Evolutionary conservation across 2,113 vertebrate genomes (phyloP), one percentile per base, ranked within the genome.

Genomic region (Tangachromis dhanisi): DNA sequence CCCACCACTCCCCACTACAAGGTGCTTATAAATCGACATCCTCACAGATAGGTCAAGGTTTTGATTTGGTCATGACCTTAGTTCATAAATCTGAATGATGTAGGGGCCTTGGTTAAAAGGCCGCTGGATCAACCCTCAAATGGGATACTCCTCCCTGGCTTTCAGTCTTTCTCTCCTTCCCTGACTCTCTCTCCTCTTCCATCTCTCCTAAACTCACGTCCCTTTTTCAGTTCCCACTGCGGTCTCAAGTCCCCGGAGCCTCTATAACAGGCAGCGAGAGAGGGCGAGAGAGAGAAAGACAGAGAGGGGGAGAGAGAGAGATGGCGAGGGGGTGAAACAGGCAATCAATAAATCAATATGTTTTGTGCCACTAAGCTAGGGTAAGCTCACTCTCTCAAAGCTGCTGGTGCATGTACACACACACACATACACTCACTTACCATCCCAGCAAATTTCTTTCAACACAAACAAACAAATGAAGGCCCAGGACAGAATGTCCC

Each of bases 261-360:
- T 86, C 54, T 55, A 84, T 91, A 94, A 91, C 90, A 92, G 90
- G 91, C 85, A 90, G 90, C 38, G 78, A 68, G 83, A 81, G 82
- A 16, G 78, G 31, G 83, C 85, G 80, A 82, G 82, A 88, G 91
- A 66, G 83, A 79, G 94, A 80, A 71, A 85, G 86, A 68, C 81
- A 83, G 66, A 33, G 79, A 42, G 84, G 86, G 84, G 80, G 82
- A 84, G 90, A 59, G 83, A 73, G 94, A 80, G 76, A 84, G 93
- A 94, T 87, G 89, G 95, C 33, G 54, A 95, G 88, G 63, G 91
- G 93, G 94, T 95, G 94, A 95, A 95, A 95, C 93, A 94, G 95
- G 91, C 94, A 94, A 96, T 96, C 95, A 92, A 96, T 96, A 95
- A 96, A 95, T 96, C 95, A 95, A 96, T 96, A 95, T 95, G 94